A percentile compares a stretch with the other conserved stretches of the same genome.
These are phyloP conservation scores for Asobara japonica DNA, from an alignment of 1,140 invertebrate species.

Conservation along the genomic window DNA sequence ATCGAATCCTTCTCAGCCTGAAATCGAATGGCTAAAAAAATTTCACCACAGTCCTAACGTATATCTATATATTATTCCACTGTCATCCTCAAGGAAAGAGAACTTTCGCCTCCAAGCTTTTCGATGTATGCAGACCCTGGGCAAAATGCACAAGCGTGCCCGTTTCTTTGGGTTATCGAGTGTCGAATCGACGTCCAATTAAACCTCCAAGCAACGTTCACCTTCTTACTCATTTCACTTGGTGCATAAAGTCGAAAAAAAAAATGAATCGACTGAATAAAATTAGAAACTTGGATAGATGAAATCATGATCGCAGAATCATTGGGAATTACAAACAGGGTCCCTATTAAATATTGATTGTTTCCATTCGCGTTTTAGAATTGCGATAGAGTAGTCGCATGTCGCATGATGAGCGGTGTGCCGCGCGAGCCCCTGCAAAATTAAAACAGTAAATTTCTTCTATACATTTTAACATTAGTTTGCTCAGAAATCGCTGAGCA, in stretches of 20 bases:
- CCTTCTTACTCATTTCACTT: neutral
- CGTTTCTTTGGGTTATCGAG: constrained; percentile 25
- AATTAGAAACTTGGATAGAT: neutral
- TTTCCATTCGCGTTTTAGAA: no score
- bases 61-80: neutral
- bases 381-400: no score
- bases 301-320: no score
- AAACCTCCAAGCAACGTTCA: neutral
- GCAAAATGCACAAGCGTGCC: constrained; percentile 18
- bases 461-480: no score
- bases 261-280: neutral
- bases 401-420: no score
- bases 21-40: neutral
- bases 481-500: no score
- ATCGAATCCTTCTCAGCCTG: neutral
- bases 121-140: neutral
- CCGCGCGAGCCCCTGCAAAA: no score
- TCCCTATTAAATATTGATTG: no score
- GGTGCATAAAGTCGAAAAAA: neutral
- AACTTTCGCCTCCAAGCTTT: constrained; percentile 26
- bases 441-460: no score
- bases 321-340: no score
- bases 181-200: constrained; percentile 22
- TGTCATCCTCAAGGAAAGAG: neutral
- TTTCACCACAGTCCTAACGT: neutral